phyloP scores from a whole-genome alignment of 2,113 vertebrate genomes.

The Equus przewalskii region DNA sequence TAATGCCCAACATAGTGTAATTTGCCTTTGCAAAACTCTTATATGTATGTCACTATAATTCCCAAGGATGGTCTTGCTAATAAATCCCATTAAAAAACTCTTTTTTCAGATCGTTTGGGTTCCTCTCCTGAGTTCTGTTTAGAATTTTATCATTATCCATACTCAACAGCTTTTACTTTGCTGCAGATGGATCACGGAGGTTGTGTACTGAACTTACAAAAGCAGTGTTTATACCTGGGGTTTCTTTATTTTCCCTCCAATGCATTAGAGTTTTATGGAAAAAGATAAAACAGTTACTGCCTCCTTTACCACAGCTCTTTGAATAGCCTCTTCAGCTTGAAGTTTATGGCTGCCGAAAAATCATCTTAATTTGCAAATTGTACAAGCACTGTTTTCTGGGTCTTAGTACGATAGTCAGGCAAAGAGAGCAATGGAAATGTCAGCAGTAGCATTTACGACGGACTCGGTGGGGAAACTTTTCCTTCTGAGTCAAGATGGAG shows the following conservation, averaged over 20 bases:
- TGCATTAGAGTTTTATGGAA: constrained; percentile 77
- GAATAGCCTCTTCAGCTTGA: constrained; percentile 72
- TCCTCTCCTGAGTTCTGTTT: constrained; percentile 80
- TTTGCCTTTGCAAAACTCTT: constrained; percentile 82
- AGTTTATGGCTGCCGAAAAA: constrained; percentile 68
- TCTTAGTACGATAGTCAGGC: neutral
- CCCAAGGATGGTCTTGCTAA: constrained; percentile 79
- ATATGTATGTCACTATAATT: constrained; percentile 83
- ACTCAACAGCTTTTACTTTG: constrained; percentile 45
- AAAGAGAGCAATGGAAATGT: neutral
- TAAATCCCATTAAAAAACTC: constrained; percentile 81
- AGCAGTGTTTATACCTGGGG: constrained; percentile 63
- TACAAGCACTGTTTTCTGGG: neutral
- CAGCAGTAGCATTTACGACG: neutral
- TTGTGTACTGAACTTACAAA: constrained; percentile 50
- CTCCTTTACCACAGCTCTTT: constrained; percentile 57
- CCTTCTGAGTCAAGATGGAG: constrained; percentile 17
- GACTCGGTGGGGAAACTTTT: neutral
- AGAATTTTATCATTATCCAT: constrained; percentile 67
- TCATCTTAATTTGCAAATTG: constrained; percentile 76
- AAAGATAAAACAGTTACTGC: constrained; percentile 76
- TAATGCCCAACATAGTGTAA: constrained; percentile 82
- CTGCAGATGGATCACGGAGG: neutral
- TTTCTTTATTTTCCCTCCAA: constrained; percentile 74
- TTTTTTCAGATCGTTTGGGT: constrained; percentile 48